Percentiles rank a stretch among this genome's conserved stretches.
Evolutionary conservation across 1,140 invertebrate species (phyloP).

Genomic region (Nasonia vitripennis): DNA sequence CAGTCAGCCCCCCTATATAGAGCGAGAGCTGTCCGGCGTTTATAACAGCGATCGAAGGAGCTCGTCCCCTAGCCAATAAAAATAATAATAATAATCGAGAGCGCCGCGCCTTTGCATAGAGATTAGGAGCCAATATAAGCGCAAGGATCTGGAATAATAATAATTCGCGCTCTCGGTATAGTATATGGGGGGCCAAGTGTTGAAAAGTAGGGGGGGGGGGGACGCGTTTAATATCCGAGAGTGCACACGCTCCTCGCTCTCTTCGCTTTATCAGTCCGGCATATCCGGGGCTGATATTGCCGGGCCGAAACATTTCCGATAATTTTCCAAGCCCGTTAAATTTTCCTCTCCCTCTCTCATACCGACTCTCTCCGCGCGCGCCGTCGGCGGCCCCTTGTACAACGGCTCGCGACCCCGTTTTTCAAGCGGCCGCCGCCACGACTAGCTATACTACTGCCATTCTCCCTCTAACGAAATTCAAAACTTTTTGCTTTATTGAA

Average conservation of each 20-base stretch:
- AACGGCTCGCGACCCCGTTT: constrained; percentile 12
- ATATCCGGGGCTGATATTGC: constrained; percentile 50
- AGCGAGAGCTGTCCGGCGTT: too few relatives aligned
- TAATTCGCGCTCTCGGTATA: background rate
- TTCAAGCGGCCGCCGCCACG: background rate
- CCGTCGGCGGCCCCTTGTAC: background rate
- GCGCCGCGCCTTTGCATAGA: background rate
- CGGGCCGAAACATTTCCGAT: constrained; percentile 57
- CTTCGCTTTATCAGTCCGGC: constrained; percentile 52
- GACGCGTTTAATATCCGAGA: constrained; percentile 57
- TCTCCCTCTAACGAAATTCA: background rate
- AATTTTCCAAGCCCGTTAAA: constrained; percentile 59
- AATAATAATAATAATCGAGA: constrained; percentile 12
- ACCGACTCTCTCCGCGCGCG: background rate
- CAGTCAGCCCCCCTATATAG: too few relatives aligned
- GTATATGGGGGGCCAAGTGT: background rate
- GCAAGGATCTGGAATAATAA: background rate
- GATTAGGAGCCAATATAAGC: background rate
- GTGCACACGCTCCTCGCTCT: constrained; percentile 44
- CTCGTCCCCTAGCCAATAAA: background rate
- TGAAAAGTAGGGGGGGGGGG: constrained; percentile 49
- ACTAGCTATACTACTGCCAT: background rate
- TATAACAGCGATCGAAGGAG: background rate
- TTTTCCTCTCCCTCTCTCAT: constrained; percentile 39
- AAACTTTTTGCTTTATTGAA: constrained; percentile 18